Base-by-base conservation (phyloP, 2,797 vertebrate species). In the Huso huso region DNA sequence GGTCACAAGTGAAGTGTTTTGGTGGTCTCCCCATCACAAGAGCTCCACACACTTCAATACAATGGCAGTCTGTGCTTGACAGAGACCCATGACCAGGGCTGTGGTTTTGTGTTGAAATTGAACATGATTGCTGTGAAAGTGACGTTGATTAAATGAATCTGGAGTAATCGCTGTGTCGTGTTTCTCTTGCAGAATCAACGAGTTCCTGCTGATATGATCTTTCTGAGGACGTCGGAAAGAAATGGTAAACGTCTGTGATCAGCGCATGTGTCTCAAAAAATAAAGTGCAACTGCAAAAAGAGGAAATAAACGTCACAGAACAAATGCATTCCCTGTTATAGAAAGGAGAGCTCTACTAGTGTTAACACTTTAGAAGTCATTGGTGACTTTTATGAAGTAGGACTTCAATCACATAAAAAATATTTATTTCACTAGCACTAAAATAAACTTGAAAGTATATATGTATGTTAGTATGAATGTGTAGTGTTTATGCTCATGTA, bases 131-230 rank as follows among this genome's bases (percentile, higher is more conserved):
- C 23, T 37, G 2, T 37, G 23, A 37, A 37, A 37, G 23, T 37
- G 23, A 37, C 23, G 23, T 37, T 37, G 23, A 37, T 37, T 4
- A 57, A 8, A 52, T 15, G 15, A 23, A 57, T 75, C 66, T 80
- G 53, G 77, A 69, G 63, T 77, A 62, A 70, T 81, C 73, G 79
- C 80, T 76, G 49, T 69, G 68, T 67, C 49, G 76, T 78, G 72
- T 81, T 73, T 77, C 66, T 80, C 81, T 85, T 78, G 55, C 81
- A 98, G 96, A 98, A 99, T 84, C 96, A 99, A 81, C 87, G 95
- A 68, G 94, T 99, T 84, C 96, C 96, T 78, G 96, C 96, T 72
- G 96, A 99, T 90, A 98, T 99, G 96, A 95, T 99, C 89, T 99
- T 99, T 87, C 88, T 99, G 82, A 93, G 96, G 89, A 98, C 96